Base-by-base conservation (phyloP, 2,797 vertebrate genomes). In the Sebastes nivosus region DNA sequence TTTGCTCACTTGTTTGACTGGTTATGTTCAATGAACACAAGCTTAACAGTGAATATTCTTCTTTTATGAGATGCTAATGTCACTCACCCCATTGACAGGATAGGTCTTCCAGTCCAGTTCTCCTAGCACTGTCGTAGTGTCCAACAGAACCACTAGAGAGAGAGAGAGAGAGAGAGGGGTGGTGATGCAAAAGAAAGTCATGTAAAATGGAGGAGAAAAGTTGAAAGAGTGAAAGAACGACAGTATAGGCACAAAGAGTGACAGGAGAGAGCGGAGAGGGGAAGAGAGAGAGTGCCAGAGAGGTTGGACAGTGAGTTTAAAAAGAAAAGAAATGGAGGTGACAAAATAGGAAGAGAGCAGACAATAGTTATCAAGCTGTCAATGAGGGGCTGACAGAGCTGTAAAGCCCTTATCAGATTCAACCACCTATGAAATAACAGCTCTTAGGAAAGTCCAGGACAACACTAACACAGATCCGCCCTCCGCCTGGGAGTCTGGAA, bases 81-180 rank as follows among this genome's bases (percentile, higher is more conserved):
- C 66, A 96, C 98, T 99, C 95, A 99, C 98, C 97, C 98, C 98
- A 88, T 99, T 99, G 92, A 98, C 94, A 79, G 98, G 98, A 92
- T 98, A 99, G 27, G 98, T 99, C 94, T 97, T 99, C 98, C 98
- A 99, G 95, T 98, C 98, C 67, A 99, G 95, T 88, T 99, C 98
- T 90, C 98, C 98, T 0, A 98, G 95, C 77, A 97, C 97, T 81
- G 97, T 93, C 79, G 98, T 99, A 70, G 98, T 99, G 95, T 99
- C 98, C 95, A 99, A 95, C 88, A 99, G 96, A 91, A 99, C 96
- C 95, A 99, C 98, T 99, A 87, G 38, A 91, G 87, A 83, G 86
- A 90, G 87, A 85, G 84, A 96, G 82, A 90, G 87, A 84, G 86
- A 96, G 80, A 91, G 87, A 83, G 84, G 27, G 65, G 55, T 30